These are phyloP conservation scores for Coronaproctus castanopsis DNA, from an alignment of 2,888 invertebrate species.

Conservation along the genomic window DNA sequence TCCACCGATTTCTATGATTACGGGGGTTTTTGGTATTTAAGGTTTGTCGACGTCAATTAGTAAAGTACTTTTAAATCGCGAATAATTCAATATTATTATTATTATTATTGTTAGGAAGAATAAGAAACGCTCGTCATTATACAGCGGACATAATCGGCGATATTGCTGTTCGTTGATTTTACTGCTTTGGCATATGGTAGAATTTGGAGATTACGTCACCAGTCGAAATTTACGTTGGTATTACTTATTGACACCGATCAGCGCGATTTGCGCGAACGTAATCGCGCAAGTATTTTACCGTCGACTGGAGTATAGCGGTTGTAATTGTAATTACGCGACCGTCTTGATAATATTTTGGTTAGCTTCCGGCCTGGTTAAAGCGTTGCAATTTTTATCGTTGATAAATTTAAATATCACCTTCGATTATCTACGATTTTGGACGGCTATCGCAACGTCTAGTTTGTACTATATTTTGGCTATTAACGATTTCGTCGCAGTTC, in stretches of 20 bases:
- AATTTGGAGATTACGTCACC: neutral
- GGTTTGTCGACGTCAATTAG: too few species aligned
- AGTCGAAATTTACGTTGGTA: neutral
- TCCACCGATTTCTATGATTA: too few species aligned
- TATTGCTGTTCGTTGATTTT: neutral
- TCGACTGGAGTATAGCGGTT: slow-evolving; percentile 1
- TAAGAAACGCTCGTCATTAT: neutral
- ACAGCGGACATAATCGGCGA: neutral
- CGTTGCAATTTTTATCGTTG: slow-evolving; percentile 17
- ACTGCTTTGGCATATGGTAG: neutral
- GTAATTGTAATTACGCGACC: slow-evolving; percentile 14
- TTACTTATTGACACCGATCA: slow-evolving; percentile 9
- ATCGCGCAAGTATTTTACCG: slow-evolving; percentile 5
- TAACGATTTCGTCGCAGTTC: slow-evolving; percentile 24
- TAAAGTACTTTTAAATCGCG: too few species aligned
- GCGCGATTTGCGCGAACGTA: slow-evolving; percentile 4
- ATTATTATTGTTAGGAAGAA: slow-evolving; percentile 7
- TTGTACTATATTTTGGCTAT: slow-evolving; percentile 23
- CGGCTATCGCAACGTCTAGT: slow-evolving; percentile 20
- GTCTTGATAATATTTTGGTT: slow-evolving; percentile 21
- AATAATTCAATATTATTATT: too few species aligned
- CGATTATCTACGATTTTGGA: slow-evolving; percentile 14
- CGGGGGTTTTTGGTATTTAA: too few species aligned
- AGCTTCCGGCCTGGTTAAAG: slow-evolving; percentile 20
- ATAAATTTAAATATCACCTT: slow-evolving; percentile 22